A percentile compares a stretch with the other conserved stretches of the same genome.
Conservation (phyloP, 2,888 invertebrate genomes). For the Drosophila formosana region DNA sequence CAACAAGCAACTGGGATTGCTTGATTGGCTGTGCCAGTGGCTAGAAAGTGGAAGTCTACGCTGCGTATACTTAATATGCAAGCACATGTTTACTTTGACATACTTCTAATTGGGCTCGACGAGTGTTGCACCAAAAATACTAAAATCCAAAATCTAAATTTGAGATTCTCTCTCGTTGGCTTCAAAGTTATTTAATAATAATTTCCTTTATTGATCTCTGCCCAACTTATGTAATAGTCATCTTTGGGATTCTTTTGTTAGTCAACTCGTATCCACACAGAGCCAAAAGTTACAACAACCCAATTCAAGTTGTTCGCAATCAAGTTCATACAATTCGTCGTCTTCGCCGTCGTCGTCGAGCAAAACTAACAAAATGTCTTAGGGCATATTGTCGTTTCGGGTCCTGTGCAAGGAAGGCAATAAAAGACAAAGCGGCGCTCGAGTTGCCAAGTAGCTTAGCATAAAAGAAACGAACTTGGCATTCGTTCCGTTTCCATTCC, state of each 20-base stretch:
- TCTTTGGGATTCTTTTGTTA: constrained; percentile 2
- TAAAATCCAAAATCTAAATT: not conserved
- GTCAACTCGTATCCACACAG: not conserved
- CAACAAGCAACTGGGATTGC: constrained; percentile 7
- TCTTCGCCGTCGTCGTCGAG: not conserved
- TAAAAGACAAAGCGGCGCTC: constrained; percentile 55
- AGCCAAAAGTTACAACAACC: constrained; percentile 29
- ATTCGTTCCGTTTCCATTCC: constrained; percentile 44
- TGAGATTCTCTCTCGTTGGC: not conserved
- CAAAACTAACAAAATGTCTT: constrained; percentile 57
- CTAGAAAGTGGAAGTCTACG: constrained; percentile 44
- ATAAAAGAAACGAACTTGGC: constrained; percentile 47
- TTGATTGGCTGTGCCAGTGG: constrained; percentile 46
- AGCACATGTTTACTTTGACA: constrained; percentile 76
- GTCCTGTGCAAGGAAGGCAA: constrained; percentile 25
- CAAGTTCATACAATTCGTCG: constrained; percentile 38
- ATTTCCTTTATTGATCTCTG: constrained; percentile 6
- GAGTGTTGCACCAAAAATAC: too few species aligned
- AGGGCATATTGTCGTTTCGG: constrained; percentile 41
- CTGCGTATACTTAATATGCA: constrained; percentile 64
- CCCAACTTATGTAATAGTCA: not conserved
- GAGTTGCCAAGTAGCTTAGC: constrained; percentile 58
- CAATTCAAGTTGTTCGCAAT: constrained; percentile 36
- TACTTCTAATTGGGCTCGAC: constrained; percentile 66
- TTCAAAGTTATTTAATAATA: constrained; percentile 2